Evolutionary conservation across 2,797 vertebrate species (phyloP), one percentile per base, ranked within the genome.

Genomic region (Chrysocyon brachyurus): DNA sequence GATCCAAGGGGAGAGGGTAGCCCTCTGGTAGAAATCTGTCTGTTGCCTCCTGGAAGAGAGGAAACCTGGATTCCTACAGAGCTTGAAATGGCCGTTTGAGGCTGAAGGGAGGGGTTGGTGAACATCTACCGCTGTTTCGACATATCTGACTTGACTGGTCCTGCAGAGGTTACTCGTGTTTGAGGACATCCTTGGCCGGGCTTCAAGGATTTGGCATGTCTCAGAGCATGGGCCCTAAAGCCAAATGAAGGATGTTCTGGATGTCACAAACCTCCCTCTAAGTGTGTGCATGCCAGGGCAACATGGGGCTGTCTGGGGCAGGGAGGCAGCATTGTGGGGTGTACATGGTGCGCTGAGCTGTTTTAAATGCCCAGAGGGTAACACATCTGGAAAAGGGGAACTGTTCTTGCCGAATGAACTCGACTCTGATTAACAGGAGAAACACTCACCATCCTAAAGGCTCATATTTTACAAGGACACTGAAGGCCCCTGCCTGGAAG

Each of bases 1-100:
- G 98, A 98, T 98, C 98, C 97, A 96, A 98, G 97, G 98, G 96
- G 95, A 94, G 72, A 97, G 97, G 97, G 92, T 95, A 98, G 97
- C 97, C 87, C 97, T 97, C 77, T 28, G 94, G 97, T 7, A 96
- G 98, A 95, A 96, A 98, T 97, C 96, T 98, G 96, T 88, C 97
- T 97, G 97, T 97, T 96, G 98, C 97, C 97, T 95, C 97, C 97
- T 98, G 98, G 98, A 98, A 96, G 94, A 97, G 97, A 87, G 97
- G 97, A 98, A 98, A 98, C 90, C 98, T 99, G 97, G 98, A 98
- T 97, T 98, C 97, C 96, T 97, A 85, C 90, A 98, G 97, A 97
- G 97, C 96, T 77, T 97, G 97, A 81, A 97, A 97, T 96, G 97
- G 96, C 97, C 12, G 24, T 1, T 31, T 64, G 40, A 98, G 96